Evolutionary conservation across 2,113 vertebrate genomes (phyloP).

Genomic region (Progne subis): DNA sequence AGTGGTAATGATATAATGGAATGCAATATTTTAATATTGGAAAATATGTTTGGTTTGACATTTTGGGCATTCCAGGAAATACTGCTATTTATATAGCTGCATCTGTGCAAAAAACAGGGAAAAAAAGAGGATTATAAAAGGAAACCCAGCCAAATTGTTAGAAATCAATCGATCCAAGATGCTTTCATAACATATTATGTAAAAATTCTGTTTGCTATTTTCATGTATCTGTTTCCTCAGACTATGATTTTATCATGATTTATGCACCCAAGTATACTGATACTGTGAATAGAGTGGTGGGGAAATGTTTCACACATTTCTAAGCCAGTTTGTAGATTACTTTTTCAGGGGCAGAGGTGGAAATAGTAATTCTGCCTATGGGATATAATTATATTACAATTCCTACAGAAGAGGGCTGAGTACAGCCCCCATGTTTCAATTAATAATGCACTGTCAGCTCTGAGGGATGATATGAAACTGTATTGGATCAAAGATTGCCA

Average conservation of each 20-base stretch:
- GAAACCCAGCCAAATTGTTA: background rate
- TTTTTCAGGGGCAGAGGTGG: constrained; percentile 44
- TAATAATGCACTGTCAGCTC: constrained; percentile 61
- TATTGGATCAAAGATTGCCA: constrained; percentile 19
- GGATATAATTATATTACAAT: constrained; percentile 45
- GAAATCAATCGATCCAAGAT: background rate
- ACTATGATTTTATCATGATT: background rate
- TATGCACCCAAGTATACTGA: background rate
- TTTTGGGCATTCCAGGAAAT: constrained; percentile 58
- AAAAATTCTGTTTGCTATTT: background rate
- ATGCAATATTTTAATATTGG: constrained; percentile 65
- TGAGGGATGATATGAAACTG: constrained; percentile 31
- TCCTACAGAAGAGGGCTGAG: constrained; percentile 10
- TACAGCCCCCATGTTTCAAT: constrained; percentile 54
- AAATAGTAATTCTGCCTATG: constrained; percentile 56
- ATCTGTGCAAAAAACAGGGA: constrained; percentile 37
- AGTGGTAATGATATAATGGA: constrained; percentile 69
- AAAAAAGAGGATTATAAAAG: background rate
- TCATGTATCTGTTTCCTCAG: background rate
- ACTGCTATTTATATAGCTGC: constrained; percentile 52
- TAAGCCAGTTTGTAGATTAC: constrained; percentile 11
- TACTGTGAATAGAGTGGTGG: background rate
- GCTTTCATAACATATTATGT: background rate
- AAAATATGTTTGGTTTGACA: constrained; percentile 61
- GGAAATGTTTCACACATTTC: background rate